Conservation (phyloP, 1,140 invertebrate species). For the Lordiphosa clarofinis region DNA sequence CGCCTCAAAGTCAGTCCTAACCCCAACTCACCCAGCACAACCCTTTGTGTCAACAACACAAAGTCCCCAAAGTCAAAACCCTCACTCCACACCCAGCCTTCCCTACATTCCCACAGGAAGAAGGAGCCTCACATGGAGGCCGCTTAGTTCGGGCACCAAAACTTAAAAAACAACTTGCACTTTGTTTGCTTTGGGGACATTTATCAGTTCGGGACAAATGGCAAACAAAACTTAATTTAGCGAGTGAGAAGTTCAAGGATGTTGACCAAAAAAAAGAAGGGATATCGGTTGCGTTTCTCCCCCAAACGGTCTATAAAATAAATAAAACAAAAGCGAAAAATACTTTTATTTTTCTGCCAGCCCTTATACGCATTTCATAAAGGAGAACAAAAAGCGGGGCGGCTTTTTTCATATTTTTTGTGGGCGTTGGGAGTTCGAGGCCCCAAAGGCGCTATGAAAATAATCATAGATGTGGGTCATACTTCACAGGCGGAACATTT, state of each 20-base stretch:
- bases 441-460: slow-evolving; percentile 74
- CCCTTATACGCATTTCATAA: no score
- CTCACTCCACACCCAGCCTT: slow-evolving; percentile 22
- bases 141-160: slow-evolving; percentile 56
- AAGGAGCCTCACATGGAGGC: slow-evolving; percentile 49
- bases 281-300: slow-evolving; percentile 51
- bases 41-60: slow-evolving; percentile 43
- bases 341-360: slow-evolving; percentile 20
- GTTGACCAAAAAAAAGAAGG: slow-evolving; percentile 37
- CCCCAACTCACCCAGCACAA: slow-evolving; percentile 20
- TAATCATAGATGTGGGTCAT: slow-evolving; percentile 77
- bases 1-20: slow-evolving; percentile 9
- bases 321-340: slow-evolving; percentile 61
- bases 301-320: slow-evolving; percentile 70
- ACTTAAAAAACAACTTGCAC: slow-evolving; percentile 75
- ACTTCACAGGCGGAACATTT: slow-evolving; percentile 27
- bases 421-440: slow-evolving; percentile 32
- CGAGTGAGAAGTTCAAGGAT: slow-evolving; percentile 67
- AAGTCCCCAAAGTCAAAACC: slow-evolving; percentile 50
- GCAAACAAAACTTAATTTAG: slow-evolving; percentile 73
- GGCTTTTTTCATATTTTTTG: slow-evolving; percentile 57
- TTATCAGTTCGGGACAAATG: slow-evolving; percentile 59
- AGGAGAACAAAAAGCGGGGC: no score
- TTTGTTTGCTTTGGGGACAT: slow-evolving; percentile 73
- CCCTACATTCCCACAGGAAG: neutral